Conservation (phyloP, 2,113 vertebrate genomes). For the Channa argus region DNA sequence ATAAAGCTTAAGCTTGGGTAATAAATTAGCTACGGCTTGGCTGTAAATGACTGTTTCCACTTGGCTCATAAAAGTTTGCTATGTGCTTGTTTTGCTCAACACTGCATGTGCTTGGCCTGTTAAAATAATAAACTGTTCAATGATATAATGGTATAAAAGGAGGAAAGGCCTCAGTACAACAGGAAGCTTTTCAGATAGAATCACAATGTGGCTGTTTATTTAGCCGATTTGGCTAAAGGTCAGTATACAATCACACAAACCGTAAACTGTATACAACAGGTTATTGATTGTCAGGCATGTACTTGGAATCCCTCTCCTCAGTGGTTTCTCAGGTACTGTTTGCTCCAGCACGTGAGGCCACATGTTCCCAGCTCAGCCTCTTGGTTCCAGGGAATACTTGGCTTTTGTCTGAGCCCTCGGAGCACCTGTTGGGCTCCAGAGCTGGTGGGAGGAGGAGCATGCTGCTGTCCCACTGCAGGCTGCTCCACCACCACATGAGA, state of each 20-base stretch:
- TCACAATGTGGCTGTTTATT: conserved; percentile 49
- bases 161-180: conserved; percentile 40
- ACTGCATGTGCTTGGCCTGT: conserved; percentile 71
- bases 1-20: conserved; percentile 66
- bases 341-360: conserved; percentile 48
- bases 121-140: conserved; percentile 77
- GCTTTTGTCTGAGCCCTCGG: conserved; percentile 50
- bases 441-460: conserved; percentile 45
- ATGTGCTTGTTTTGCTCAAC: conserved; percentile 80
- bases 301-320: background rate
- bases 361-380: conserved; percentile 53
- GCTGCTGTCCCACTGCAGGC: conserved; percentile 62
- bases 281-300: conserved; percentile 15
- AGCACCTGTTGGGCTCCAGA: conserved; percentile 78
- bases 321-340: conserved; percentile 54
- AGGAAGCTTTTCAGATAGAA: conserved; percentile 70
- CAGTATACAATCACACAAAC: conserved; percentile 9
- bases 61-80: conserved; percentile 77
- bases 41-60: conserved; percentile 83
- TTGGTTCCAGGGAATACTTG: conserved; percentile 60
- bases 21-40: conserved; percentile 80
- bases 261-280: conserved; percentile 4
- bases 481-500: conserved; percentile 67
- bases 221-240: conserved; percentile 44
- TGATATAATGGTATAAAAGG: conserved; percentile 60